Evolutionary conservation across 2,113 vertebrate species (phyloP), one percentile per base, ranked within the genome.

Genomic region (Antechinus stuartii): DNA sequence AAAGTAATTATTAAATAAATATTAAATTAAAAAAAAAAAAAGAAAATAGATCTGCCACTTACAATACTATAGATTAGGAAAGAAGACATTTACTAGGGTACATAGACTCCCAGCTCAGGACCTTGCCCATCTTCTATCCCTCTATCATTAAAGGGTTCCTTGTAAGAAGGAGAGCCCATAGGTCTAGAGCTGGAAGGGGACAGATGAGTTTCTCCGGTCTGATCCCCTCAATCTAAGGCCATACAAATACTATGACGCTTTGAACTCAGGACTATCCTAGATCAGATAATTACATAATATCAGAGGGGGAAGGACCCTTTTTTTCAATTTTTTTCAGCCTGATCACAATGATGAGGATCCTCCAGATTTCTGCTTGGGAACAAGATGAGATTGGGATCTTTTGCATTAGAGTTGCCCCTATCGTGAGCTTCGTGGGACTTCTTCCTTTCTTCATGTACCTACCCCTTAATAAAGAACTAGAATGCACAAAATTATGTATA

Each of bases 21-120:
- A n/a, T n/a, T n/a, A n/a, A n/a, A n/a, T n/a, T n/a, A n/a, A n/a
- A n/a, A n/a, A n/a, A n/a, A n/a, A n/a, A n/a, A n/a, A n/a, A n/a
- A n/a, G 16, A 52, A 54, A 49, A 46, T 94, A 96, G 93, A 10
- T 95, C 92, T 84, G 14, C 57, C 30, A 25, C n/a, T 92, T 95
- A 68, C 4, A 54, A 76, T 25, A 8, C 35, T 84, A 61, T 52
- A 90, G 84, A 53, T 47, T 46, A 27, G 47, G 93, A 47, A 47
- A 89, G 92, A 95, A 93, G 93, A 92, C 27, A 57, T 55, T 57
- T 95, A 27, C 22, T 55, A 30, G 84, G 68, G 27, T 55, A 30
- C 92, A 23, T 7, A 84, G 16, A 42, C n/a, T 84, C 19, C 19
- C 19, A 84, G n/a, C 19, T 22, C 16, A 23, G 5, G 19, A 84